phyloP scores from a whole-genome alignment of 2,797 vertebrate species.

The Vireo griseus region DNA sequence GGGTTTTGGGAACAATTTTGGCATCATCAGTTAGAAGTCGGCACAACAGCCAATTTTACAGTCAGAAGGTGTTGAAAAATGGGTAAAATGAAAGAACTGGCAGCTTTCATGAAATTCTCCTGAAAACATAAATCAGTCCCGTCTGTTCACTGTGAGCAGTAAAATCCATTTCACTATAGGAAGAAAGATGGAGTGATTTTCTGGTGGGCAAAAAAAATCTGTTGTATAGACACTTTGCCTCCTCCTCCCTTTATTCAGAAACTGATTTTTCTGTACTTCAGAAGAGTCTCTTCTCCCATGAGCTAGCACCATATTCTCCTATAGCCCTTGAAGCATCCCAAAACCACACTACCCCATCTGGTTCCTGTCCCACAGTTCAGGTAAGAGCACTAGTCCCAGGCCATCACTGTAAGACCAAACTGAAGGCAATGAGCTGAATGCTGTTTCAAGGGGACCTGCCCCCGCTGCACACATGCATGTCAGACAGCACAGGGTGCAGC shows the following conservation, averaged over 20 bases:
- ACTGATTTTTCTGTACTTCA: not conserved
- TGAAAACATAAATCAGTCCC: conserved; percentile 13
- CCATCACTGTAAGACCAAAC: not conserved
- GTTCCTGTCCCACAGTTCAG: not conserved
- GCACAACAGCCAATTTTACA: not conserved
- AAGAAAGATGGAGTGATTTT: not conserved
- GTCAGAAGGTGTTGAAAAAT: not conserved
- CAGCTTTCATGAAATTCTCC: conserved; percentile 1
- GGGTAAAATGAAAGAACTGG: not conserved
- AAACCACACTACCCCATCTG: not conserved
- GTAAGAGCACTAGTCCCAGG: not conserved
- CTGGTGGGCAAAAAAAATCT: not conserved
- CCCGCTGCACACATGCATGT: not conserved
- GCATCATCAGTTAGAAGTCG: not conserved
- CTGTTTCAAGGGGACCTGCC: not conserved
- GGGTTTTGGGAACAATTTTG: not conserved
- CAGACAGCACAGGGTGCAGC: too few species aligned
- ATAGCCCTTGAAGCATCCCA: not conserved
- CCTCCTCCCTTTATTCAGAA: not conserved
- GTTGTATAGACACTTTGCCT: not conserved
- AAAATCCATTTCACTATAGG: not conserved
- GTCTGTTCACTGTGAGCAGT: not conserved
- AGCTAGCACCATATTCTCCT: not conserved
- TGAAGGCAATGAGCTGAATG: not conserved
- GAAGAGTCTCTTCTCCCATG: not conserved